Evolutionary conservation across 2,797 vertebrate genomes (phyloP), one percentile per base, ranked within the genome.

Genomic region (Alosa sapidissima): DNA sequence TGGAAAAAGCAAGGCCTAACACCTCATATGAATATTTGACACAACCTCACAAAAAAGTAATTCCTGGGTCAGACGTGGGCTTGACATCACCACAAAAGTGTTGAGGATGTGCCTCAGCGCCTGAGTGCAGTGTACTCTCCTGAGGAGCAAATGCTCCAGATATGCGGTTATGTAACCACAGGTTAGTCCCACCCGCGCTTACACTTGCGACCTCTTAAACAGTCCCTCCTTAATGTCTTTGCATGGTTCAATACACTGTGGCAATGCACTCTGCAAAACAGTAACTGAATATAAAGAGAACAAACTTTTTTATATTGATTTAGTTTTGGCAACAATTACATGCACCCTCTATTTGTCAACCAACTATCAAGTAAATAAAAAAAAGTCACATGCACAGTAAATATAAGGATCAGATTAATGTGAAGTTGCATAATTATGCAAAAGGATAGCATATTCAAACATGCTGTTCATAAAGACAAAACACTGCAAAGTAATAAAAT

Each of bases 111-210:
- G 36, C n/a, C n/a, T n/a, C n/a, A n/a, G n/a, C n/a, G n/a, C n/a
- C n/a, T 72, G 28, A 65, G 9, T 1, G 24, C 8, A 82, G 62
- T 58, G 28, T 87, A 13, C 21, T 28, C 9, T 24, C 8, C 13
- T 11, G 24, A 72, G 14, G 41, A 83, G 81, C 87, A 58, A 86
- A 81, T 75, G 87, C 87, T 82, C 48, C 81, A 89, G 91, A 93
- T 92, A 92, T 92, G 89, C 49, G 33, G 85, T 93, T 93, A 89
- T 89, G 83, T 90, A 92, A 94, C 86, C 6, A 51, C 54, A 81
- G 86, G 86, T 85, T 55, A 11, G 41, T 82, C 60, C 52, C 19
- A 13, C 28, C 8, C 13, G 19, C 1, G 3, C 47, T 68, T 24
- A 21, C 55, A 82, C 36, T 14, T 78, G 72, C 36, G 45, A 6